Base-by-base conservation (phyloP, 2,888 invertebrate species). In the Ennomos fuscantarius region DNA sequence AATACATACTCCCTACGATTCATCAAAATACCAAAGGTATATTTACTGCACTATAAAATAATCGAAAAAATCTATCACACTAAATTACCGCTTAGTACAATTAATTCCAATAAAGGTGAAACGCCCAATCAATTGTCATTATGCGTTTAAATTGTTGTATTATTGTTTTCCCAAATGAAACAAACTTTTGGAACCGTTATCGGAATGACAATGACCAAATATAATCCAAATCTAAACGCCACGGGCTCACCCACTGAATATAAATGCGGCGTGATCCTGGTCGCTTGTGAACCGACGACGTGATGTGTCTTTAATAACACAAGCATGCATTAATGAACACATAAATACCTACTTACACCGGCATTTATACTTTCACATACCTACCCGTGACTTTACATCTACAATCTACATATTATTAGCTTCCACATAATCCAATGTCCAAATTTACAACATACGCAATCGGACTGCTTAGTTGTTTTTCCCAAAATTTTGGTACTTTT, bases 191-290 rank as follows among this genome's bases (percentile, higher is more conserved):
- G 69, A 68, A 72, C 79, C 79, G 86, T 83, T 79, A 77, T 74
- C 70, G 77, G 89, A 87, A 90, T 90, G 80, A 87, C 87, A 90
- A 90, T 88, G 84, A 87, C 79, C 81, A 81, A 84, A 83, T 82
- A 88, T 91, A 91, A 90, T 92, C 92, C 88, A 91, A 89, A 91
- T 92, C 86, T 89, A 90, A 92, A 88, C 88, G 89, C 80, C 82
- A 79, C 74, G 77, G 77, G 40, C 10, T 74, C 79, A 79, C 83
- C 82, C 81, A 80, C 84, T 76, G 91, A 90, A 92, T 92, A 86
- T 86, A 84, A 91, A 92, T 91, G 84, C 74, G 81, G 68, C 74
- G 76, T 78, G 80, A 78, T 83, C 80, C 81, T 82, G 82, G 75
- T 81, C 79, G 81, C 88, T 89, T 92, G 92, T 91, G 92, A 92